Base-by-base conservation (phyloP, 2,888 invertebrate genomes). In the Latrodectus hesperus region DNA sequence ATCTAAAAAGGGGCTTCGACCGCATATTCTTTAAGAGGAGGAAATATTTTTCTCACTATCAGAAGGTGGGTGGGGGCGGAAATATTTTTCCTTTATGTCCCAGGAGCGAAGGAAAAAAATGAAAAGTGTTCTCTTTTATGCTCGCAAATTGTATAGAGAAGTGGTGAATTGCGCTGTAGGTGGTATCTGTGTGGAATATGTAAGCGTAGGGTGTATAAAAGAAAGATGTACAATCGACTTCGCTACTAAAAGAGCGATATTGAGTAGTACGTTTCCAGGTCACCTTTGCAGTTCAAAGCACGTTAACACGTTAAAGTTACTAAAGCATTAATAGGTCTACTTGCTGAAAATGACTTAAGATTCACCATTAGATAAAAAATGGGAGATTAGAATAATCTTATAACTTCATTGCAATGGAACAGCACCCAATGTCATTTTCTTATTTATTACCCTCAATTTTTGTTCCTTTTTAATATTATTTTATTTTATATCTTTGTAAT, bases 81-180 rank as follows among this genome's bases (percentile, higher is more conserved):
- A 75, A 70, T 75, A 55, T 75, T 68, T 75, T 75, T 67, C 75
- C 75, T 82, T 82, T 82, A 82, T 82, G 82, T 82, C 75, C 75
- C 82, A 52, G 26, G 70, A 82, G 75, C 75, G 53, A 12, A 17
- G 38, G 22, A 82, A 82, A 82, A 82, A 82, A 70, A 82, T 82
- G 75, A 82, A 75, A 82, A 82, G 75, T 70, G 70, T 80, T 75
- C 82, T 55, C 75, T 70, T 82, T 82, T 82, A 82, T 82, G 82
- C 75, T 82, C 82, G 82, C 82, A 82, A 82, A 82, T 82, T 82
- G 82, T 82, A 82, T 82, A 74, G 82, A 49, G 82, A 82, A 82
- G 82, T 82, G 70, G 75, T 67, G 82, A 70, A 82, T 81, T 73
- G 81, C 81, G 73, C 67, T 81, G 82, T 68, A 82, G 82, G 75